Percentiles rank a stretch among this genome's conserved stretches.
These are phyloP conservation scores for Leptosomus discolor DNA, from an alignment of 2,113 vertebrate genomes.

Conservation along the genomic window DNA sequence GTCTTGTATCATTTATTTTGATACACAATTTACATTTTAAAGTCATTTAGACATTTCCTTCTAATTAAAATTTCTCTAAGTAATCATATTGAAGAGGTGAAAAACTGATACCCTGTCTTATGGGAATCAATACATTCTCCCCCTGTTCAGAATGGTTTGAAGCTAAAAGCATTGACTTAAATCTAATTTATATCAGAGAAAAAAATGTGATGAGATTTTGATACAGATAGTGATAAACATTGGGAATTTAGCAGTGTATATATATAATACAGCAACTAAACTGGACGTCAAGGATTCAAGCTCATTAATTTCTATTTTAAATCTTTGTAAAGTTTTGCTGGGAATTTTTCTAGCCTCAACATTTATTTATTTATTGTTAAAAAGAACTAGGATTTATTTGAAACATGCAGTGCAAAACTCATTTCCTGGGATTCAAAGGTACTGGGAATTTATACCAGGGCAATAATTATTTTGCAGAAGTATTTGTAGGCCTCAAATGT, in stretches of 20 bases:
- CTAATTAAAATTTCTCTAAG: neutral
- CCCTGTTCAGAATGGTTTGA: neutral
- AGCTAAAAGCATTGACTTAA: neutral
- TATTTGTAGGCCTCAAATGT: neutral
- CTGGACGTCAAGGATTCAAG: neutral
- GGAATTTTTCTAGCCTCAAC: neutral
- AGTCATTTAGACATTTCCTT: neutral
- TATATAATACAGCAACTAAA: neutral
- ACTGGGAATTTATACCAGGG: neutral
- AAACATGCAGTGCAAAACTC: neutral
- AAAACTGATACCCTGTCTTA: neutral
- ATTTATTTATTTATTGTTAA: neutral
- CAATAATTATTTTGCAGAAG: neutral
- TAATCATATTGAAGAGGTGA: neutral
- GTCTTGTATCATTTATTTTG: neutral
- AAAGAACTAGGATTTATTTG: neutral
- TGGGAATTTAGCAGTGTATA: neutral
- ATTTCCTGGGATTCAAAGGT: neutral
- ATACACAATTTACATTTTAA: neutral
- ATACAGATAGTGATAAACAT: neutral
- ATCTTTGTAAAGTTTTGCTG: neutral
- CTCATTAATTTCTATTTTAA: neutral
- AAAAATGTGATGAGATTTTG: neutral
- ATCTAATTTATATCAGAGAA: slow-evolving; percentile 20
- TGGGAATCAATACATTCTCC: neutral